Conservation (phyloP, 2,797 vertebrate genomes). For the Pangasius djambal region DNA sequence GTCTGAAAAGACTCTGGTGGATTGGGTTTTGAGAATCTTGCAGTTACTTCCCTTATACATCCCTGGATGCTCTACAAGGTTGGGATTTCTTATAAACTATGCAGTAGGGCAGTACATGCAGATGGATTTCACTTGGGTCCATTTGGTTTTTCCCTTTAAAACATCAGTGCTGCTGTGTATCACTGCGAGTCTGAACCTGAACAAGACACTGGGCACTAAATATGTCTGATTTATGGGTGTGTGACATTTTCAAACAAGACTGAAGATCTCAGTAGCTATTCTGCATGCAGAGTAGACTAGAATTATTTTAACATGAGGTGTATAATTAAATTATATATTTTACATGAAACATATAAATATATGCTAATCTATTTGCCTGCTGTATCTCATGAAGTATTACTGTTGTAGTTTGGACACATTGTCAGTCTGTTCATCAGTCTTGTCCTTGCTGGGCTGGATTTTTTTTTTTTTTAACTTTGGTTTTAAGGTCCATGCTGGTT, state of each 20-base stretch:
- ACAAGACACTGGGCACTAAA: not conserved
- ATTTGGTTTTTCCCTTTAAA: not conserved
- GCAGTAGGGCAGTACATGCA: slow-evolving; percentile 6
- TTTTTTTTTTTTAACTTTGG: not conserved
- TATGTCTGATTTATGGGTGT: not conserved
- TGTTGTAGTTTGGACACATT: not conserved
- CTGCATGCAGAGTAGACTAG: slow-evolving; percentile 40
- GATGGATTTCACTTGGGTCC: not conserved
- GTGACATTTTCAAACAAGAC: not conserved
- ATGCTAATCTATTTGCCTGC: not conserved
- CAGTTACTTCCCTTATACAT: not conserved
- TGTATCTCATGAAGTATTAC: slow-evolving; percentile 20
- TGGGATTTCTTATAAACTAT: slow-evolving; percentile 10
- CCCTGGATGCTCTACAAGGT: not conserved
- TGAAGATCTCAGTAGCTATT: slow-evolving; percentile 23
- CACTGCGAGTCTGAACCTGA: not conserved
- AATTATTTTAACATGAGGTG: slow-evolving; percentile 24
- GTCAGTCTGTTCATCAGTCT: not conserved
- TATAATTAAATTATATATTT: slow-evolving; percentile 21
- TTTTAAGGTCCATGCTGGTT: not conserved
- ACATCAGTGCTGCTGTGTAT: not conserved
- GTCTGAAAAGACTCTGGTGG: not conserved
- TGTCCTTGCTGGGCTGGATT: not conserved
- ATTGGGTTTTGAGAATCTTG: not conserved
- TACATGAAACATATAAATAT: slow-evolving; percentile 7